Percentiles rank a stretch among this genome's conserved stretches.
Conservation (phyloP, 2,113 vertebrate genomes). For the Monarcha castaneiventris region DNA sequence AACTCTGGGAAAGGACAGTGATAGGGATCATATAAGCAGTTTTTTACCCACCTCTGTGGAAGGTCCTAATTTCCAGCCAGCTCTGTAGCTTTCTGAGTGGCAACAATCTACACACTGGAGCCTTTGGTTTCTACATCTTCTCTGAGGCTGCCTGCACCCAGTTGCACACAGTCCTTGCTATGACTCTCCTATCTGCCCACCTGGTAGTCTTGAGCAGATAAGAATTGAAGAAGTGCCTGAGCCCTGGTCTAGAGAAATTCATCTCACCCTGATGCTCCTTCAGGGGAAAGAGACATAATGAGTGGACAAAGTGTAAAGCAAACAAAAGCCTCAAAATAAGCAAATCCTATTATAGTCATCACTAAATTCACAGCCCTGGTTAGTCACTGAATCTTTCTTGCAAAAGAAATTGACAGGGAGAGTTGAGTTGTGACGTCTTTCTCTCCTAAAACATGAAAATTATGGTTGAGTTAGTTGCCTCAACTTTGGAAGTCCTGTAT, state of each 20-base stretch:
- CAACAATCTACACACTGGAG: not conserved
- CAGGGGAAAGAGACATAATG: not conserved
- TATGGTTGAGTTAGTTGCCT: not conserved
- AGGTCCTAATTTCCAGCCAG: not conserved
- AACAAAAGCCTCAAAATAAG: not conserved
- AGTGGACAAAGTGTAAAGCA: not conserved
- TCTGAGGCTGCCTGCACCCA: not conserved
- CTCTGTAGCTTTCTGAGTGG: not conserved
- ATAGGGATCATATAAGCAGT: not conserved
- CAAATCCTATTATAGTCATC: not conserved
- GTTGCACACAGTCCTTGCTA: not conserved
- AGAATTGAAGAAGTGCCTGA: not conserved
- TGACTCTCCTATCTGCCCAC: not conserved
- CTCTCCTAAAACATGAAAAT: not conserved
- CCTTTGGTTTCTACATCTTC: not conserved
- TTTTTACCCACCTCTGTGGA: not conserved
- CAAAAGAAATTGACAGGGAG: not conserved
- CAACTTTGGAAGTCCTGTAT: not conserved
- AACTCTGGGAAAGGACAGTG: not conserved
- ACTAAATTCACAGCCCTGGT: not conserved
- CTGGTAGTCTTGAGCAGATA: not conserved
- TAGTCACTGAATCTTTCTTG: not conserved
- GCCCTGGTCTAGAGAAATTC: not conserved
- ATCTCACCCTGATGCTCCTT: not conserved
- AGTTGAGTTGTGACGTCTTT: not conserved